phyloP scores from a whole-genome alignment of 2,797 vertebrate genomes.

The Parauchenoglanis punctatus region DNA sequence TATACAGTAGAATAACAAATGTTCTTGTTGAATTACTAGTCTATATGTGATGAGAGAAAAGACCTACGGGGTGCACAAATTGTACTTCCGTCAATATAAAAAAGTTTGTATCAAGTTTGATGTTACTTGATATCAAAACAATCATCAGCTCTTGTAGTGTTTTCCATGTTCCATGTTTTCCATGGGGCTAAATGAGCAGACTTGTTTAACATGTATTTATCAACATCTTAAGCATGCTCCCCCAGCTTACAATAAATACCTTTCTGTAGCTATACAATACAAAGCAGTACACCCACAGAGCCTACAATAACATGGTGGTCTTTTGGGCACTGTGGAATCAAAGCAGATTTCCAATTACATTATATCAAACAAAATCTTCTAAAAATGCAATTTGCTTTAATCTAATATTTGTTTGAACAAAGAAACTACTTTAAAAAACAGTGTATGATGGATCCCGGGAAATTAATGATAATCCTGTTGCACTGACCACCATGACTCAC shows the following conservation, averaged over 20 bases:
- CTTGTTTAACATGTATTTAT: constrained; percentile 77
- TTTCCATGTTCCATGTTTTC: constrained; percentile 66
- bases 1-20: not conserved
- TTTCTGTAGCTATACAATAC: constrained; percentile 30
- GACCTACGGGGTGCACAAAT: not conserved
- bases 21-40: not conserved
- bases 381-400: constrained; percentile 70
- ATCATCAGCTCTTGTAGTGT: constrained; percentile 77
- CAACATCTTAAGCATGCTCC: constrained; percentile 63
- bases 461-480: constrained; percentile 65
- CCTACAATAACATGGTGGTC: constrained; percentile 44
- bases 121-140: constrained; percentile 62
- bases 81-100: too few species aligned
- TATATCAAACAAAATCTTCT: constrained; percentile 69
- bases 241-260: constrained; percentile 46
- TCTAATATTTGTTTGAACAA: constrained; percentile 75
- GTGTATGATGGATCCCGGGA: constrained; percentile 73
- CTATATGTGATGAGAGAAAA: constrained; percentile 1
- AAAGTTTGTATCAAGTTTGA: not conserved
- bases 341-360: constrained; percentile 75
- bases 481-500: constrained; percentile 60
- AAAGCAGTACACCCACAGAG: constrained; percentile 37
- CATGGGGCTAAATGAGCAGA: constrained; percentile 70
- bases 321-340: constrained; percentile 71
- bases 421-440: constrained; percentile 70